Base-by-base conservation (phyloP, 2,797 vertebrate genomes). In the Karalla daura region DNA sequence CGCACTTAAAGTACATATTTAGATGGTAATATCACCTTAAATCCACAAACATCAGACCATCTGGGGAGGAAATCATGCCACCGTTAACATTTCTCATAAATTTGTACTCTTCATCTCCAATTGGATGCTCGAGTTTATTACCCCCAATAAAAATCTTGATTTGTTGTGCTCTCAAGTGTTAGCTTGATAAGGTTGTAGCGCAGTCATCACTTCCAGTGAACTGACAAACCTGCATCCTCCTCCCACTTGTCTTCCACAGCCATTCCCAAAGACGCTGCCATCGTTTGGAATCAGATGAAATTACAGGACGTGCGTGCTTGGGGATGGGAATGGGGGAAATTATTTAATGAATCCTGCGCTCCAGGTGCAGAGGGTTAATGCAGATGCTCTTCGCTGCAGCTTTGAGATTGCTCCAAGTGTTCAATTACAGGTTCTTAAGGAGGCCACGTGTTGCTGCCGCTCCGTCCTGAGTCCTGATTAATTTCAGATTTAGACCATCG, bases 91-190 rank as follows among this genome's bases (percentile, higher is more conserved):
- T 87, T 75, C 81, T 88, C 86, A 87, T 94, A 93, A 93, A 94
- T 94, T 91, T 91, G 59, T 88, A 78, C 74, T 87, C 89, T 93
- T 93, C 88, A 88, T 86, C 66, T 86, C 81, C 90, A 91, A 88
- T 91, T 92, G 89, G 89, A 92, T 85, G 83, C 84, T 83, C 25
- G 58, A 71, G 89, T 94, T 94, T 94, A 95, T 93, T 90, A 89
- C 91, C 84, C 55, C 80, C 76, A 91, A 90, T 93, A 94, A 94
- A 94, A 94, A 90, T 67, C 76, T 76, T 94, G 93, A 94, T 94
- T 94, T 94, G 92, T 93, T 87, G 92, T 80, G 84, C 86, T 88
- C 89, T 92, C 86, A 88, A 92, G 89, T 88, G 83, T 86, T 87
- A 83, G 76, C 81, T 89, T 93, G 91, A 94, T 94, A 92, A 89